phyloP scores from a whole-genome alignment of 2,113 vertebrate species.

The Xenotilapia caudafasciata region DNA sequence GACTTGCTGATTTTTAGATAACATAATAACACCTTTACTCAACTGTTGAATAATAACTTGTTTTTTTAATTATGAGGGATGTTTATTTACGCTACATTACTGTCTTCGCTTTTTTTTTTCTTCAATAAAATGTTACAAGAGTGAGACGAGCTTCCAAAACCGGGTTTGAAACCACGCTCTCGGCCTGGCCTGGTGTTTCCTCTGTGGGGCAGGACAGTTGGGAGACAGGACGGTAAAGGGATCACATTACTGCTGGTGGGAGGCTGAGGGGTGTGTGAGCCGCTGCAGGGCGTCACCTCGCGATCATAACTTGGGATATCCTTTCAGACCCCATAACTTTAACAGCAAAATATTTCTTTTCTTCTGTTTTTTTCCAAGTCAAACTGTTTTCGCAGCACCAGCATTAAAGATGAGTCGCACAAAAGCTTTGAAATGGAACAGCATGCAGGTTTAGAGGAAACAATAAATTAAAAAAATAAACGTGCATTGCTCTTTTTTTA shows the following conservation, averaged over 20 bases:
- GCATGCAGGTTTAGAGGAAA: neutral
- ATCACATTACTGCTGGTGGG: conserved; percentile 11
- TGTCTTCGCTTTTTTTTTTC: neutral
- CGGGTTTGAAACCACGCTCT: neutral
- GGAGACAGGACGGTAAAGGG: neutral
- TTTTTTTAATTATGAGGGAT: rapidly evolving
- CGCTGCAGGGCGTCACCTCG: conserved; percentile 42
- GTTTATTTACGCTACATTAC: neutral
- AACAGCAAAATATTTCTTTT: neutral
- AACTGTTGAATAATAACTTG: neutral
- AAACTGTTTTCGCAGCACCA: neutral
- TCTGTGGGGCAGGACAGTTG: neutral
- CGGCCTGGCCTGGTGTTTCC: neutral
- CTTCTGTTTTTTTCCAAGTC: neutral
- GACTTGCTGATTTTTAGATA: neutral
- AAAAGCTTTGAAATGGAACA: neutral
- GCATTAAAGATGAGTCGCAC: neutral
- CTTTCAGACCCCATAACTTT: neutral
- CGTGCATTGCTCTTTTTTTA: neutral
- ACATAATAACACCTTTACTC: neutral
- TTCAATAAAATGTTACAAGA: neutral
- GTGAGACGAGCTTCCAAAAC: neutral
- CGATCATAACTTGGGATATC: neutral
- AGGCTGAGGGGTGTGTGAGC: conserved; percentile 1
- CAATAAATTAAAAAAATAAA: neutral